Conservation (phyloP, 35 echinoderm and acorn worm genomes). For the Chiridota heheva region DNA sequence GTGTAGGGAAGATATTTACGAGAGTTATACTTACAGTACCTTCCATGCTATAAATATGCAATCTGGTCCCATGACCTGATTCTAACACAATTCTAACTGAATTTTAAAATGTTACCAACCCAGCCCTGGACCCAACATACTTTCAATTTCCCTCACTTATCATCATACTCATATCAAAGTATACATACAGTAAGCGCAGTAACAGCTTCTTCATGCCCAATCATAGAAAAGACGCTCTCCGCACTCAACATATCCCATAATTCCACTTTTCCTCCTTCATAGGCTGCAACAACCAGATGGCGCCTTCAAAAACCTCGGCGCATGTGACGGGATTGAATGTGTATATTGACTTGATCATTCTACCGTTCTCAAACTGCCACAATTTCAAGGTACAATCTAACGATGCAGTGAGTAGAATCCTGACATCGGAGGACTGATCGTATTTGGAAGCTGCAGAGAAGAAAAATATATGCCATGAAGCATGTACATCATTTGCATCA, state of each 20-base stretch:
- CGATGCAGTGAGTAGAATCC: conserved; percentile 58
- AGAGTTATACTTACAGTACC: too few relatives aligned
- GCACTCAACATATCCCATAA: conserved; percentile 71
- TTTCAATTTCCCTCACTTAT: background rate
- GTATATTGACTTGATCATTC: conserved; percentile 56
- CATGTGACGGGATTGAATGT: conserved; percentile 75
- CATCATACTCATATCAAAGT: too few relatives aligned
- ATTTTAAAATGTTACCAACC: background rate
- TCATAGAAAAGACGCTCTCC: conserved; percentile 48
- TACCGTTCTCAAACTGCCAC: conserved; percentile 41
- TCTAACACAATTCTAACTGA: too few relatives aligned
- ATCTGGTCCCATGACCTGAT: too few relatives aligned
- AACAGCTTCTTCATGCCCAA: conserved; percentile 68
- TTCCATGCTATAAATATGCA: too few relatives aligned
- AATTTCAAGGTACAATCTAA: conserved; percentile 68
- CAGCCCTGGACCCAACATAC: background rate
- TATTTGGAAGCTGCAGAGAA: conserved; percentile 28
- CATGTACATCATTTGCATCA: background rate
- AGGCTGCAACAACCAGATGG: background rate
- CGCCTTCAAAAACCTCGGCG: conserved; percentile 22
- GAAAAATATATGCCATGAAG: background rate
- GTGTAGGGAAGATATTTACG: too few relatives aligned
- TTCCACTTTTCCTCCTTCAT: conserved; percentile 92
- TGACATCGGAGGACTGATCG: conserved; percentile 18
- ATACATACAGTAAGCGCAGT: conserved; percentile 74